Evolutionary conservation across 2,113 vertebrate genomes (phyloP), one percentile per base, ranked within the genome.

Genomic region (Psammodynastes pulverulentus): DNA sequence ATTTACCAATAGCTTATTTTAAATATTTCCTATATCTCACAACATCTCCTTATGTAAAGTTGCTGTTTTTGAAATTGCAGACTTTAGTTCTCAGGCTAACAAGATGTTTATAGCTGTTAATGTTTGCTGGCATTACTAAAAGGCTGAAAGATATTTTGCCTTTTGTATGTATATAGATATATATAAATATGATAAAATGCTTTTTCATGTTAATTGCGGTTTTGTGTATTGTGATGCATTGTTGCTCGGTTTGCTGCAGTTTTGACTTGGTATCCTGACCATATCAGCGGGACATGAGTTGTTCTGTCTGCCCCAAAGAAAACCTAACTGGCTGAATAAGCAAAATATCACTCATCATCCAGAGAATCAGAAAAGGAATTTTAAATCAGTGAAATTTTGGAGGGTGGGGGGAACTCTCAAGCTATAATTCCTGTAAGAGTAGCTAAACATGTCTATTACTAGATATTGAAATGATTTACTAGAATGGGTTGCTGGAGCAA

Each of bases 211-310:
- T 96, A 94, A 95, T 96, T 93, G 92, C 94, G 92, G 34, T 92
- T 92, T 93, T 89, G 92, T 95, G 89, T 95, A 97, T 94, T 96
- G 96, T 92, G 84, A 96, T 96, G 79, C 91, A 90, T 4, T 88
- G 92, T 95, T 88, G 95, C 95, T 95, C 94, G 86, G 91, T 62
- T 46, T 58, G 92, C 90, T 92, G 91, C 94, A 92, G 96, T 94
- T 91, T 97, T 96, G 95, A 96, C 96, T 97, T 97, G 96, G 96
- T 95, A 96, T 94, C 95, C 95, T 95, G 96, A 95, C 95, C 95
- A 19, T 46, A 91, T 92, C 87, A 12, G 53, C 97, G 93, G 95
- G 90, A 88, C 90, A 93, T 92, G 87, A 87, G 86, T 94, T 94
- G 95, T 93, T 79, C 26, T 21, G 46, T 49, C 46, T 29, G 46